phyloP scores from a whole-genome alignment of 1,140 invertebrate genomes.

The Drosophila funebris region DNA sequence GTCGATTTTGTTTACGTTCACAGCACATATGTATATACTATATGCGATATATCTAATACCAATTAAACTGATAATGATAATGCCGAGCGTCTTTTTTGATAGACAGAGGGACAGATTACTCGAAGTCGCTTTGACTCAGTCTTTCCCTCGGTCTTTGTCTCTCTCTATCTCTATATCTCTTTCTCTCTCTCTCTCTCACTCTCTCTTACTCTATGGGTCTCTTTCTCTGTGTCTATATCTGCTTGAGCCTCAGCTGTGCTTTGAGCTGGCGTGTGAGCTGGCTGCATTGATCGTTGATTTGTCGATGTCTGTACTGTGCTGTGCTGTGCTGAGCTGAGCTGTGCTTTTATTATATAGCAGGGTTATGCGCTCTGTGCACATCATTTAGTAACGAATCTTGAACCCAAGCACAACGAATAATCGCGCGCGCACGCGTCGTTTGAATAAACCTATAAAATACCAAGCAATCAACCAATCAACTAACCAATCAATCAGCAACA shows the following conservation, averaged over 20 bases:
- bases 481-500: background rate
- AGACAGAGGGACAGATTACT: background rate
- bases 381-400: slow-evolving; percentile 71
- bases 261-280: slow-evolving; percentile 11
- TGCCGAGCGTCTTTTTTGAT: background rate
- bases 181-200: background rate
- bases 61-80: slow-evolving; percentile 49
- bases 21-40: slow-evolving; percentile 16
- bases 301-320: slow-evolving; percentile 23
- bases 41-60: slow-evolving; percentile 7
- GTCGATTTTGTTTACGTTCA: slow-evolving; percentile 57
- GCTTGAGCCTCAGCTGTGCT: background rate
- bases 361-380: slow-evolving; percentile 51
- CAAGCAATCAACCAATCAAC: background rate
- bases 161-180: background rate
- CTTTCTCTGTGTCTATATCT: background rate
- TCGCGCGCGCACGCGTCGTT: slow-evolving; percentile 11
- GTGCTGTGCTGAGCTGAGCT: too few species aligned
- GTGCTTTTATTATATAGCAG: slow-evolving; percentile 60
- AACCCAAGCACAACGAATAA: slow-evolving; percentile 47
- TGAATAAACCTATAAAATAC: background rate
- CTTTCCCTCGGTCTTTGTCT: background rate
- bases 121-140: slow-evolving; percentile 25
- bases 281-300: slow-evolving; percentile 50
- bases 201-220: too few species aligned